Conservation (phyloP, 2,113 vertebrate species). For the Anolis carolinensis region DNA sequence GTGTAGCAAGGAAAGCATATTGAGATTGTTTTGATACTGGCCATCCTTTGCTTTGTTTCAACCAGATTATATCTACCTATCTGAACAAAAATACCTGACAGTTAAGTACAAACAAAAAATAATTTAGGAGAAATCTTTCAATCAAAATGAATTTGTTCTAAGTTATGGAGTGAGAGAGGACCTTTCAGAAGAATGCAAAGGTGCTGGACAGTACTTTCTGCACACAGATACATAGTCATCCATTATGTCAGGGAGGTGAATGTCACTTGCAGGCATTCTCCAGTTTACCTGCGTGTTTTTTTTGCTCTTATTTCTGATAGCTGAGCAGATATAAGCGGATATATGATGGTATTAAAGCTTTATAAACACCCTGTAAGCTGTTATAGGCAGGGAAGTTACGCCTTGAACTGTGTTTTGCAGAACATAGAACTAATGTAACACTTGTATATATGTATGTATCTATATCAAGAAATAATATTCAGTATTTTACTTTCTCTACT, state of each 20-base stretch:
- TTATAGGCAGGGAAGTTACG: background rate
- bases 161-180: background rate
- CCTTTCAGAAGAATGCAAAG: background rate
- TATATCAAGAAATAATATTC: background rate
- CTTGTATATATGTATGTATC: background rate
- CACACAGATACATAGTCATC: background rate
- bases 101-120: background rate
- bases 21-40: background rate
- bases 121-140: conserved; percentile 5
- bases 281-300: background rate
- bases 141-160: background rate
- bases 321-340: no score
- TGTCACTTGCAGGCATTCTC: background rate
- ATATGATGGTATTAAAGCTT: no score
- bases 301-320: no score
- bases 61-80: background rate
- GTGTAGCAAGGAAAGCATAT: no score
- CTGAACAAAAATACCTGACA: background rate
- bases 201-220: background rate
- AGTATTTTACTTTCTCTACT: background rate
- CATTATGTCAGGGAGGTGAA: background rate
- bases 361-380: background rate
- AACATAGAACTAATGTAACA: background rate
- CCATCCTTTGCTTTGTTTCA: background rate
- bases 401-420: background rate